These are phyloP conservation scores for Patella pellucida DNA, from an alignment of 2,888 invertebrate genomes.

Conservation along the genomic window DNA sequence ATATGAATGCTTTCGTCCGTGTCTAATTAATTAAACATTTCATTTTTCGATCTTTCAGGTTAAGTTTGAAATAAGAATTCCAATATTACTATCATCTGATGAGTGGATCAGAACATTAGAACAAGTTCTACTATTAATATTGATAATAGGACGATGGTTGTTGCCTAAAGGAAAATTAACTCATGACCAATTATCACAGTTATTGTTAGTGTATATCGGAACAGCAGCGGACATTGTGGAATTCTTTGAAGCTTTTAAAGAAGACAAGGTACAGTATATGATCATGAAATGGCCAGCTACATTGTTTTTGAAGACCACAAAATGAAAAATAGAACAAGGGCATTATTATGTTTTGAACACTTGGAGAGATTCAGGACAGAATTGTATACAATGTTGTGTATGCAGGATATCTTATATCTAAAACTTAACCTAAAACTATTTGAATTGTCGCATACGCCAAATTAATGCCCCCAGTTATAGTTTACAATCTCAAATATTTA, in stretches of 20 bases:
- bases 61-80: constrained; percentile 64
- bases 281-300: not conserved
- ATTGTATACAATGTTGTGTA: not conserved
- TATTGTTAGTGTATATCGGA: constrained; percentile 85
- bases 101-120: constrained; percentile 90
- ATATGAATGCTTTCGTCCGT: too few relatives aligned
- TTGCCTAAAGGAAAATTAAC: constrained; percentile 90
- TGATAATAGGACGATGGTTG: constrained; percentile 92
- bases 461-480: too few relatives aligned
- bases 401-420: not conserved
- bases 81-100: constrained; percentile 76
- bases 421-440: not conserved
- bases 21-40: too few relatives aligned
- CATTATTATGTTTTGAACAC: too few relatives aligned
- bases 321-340: too few relatives aligned
- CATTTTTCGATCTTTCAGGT: constrained; percentile 49
- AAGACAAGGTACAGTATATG: constrained; percentile 57
- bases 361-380: not conserved
- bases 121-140: constrained; percentile 88
- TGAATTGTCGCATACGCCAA: too few relatives aligned
- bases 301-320: too few relatives aligned
- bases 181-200: constrained; percentile 91
- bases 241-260: constrained; percentile 93
- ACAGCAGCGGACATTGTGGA: constrained; percentile 97
- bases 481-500: too few relatives aligned